These are phyloP conservation scores for Dermochelys coriacea DNA, from an alignment of 2,797 vertebrate species.

Conservation along the genomic window DNA sequence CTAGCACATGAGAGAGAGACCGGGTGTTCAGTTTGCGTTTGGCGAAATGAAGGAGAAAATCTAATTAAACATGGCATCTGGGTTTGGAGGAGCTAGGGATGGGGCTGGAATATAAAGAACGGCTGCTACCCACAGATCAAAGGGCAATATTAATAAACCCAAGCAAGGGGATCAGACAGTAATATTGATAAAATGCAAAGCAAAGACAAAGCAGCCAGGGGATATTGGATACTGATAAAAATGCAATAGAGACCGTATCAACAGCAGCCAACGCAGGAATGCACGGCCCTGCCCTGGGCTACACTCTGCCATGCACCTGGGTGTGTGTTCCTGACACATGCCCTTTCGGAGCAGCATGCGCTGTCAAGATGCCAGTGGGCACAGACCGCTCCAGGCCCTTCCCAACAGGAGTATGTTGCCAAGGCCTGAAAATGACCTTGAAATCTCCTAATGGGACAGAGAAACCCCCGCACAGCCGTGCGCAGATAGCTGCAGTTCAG, in stretches of 20 bases:
- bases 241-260: background rate
- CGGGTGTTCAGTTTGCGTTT: slow-evolving; percentile 80
- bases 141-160: slow-evolving; percentile 86
- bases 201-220: slow-evolving; percentile 76
- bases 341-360: too few relatives aligned
- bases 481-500: background rate
- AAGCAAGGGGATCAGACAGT: slow-evolving; percentile 64
- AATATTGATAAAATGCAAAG: slow-evolving; percentile 83
- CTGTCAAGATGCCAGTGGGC: too few relatives aligned
- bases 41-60: slow-evolving; percentile 80
- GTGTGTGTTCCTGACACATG: background rate
- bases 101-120: slow-evolving; percentile 80
- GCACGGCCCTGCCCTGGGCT: background rate
- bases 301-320: background rate
- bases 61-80: slow-evolving; percentile 83
- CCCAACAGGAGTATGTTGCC: background rate
- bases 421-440: background rate
- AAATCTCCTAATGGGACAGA: background rate
- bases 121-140: slow-evolving; percentile 79
- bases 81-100: slow-evolving; percentile 78
- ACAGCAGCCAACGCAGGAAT: background rate
- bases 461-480: too few relatives aligned
- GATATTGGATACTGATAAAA: slow-evolving; percentile 77
- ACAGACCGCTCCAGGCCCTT: background rate
- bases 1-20: slow-evolving; percentile 56